Base-by-base conservation (phyloP, 2,888 invertebrate species). In the Teleogryllus oceanicus region DNA sequence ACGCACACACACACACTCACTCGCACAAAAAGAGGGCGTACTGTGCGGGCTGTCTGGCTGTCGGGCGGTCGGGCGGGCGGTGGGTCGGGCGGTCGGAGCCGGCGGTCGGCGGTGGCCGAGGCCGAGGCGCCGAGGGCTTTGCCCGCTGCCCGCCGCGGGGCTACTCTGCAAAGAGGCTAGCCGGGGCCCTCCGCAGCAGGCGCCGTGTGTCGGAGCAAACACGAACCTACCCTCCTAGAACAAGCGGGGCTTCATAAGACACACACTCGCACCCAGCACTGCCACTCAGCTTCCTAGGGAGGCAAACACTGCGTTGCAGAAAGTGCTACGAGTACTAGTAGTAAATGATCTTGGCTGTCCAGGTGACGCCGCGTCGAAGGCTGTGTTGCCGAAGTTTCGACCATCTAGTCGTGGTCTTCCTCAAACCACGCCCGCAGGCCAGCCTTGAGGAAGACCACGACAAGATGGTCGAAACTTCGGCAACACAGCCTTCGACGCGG, bases 1-100 rank as follows among this genome's bases (percentile, higher is more conserved):
- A 49, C 77, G 49, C 77, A 77, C n/a, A 11, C 24, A 75, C 24
- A 18, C 75, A 75, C 75, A 75, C 75, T 18, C 75, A 75, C 77
- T n/a, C 77, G 49, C 77, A 77, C 12, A n/a, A 49, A 75, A 24
- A 77, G 49, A 77, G 77, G 49, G 49, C 49, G 76, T 49, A 76
- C 76, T 49, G 76, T 62, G 76, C n/a, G 62, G 13, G 62, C 62
- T 13, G 62, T 62, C 62, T 62, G 62, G 13, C 16, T 4, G n/a
- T 13, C 37, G 37, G 37, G 37, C 37, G 37, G 37, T 13, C n/a
- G 62, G 13, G 62, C 62, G 62, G 62, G 13, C 62, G 13, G 62
- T 62, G 62, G 62, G n/a, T 62, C 16, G 16, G 62, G 16, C 62
- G 62, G n/a, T n/a, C 16, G 62, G 62, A 13, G 62, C 62, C 62